phyloP scores from a whole-genome alignment of 2,888 invertebrate species.

The Gryllus longicercus region DNA sequence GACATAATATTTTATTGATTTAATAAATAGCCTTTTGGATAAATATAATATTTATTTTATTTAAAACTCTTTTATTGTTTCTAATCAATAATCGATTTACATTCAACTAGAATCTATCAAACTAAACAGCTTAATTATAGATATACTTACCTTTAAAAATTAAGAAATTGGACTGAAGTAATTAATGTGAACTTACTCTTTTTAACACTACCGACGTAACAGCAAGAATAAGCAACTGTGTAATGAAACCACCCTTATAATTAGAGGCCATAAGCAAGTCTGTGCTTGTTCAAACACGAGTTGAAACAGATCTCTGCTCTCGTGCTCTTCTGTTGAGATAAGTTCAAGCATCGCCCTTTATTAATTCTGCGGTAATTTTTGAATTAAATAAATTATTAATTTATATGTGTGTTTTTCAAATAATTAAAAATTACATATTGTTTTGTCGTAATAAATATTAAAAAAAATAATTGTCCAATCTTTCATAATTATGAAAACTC shows the following conservation, averaged over 20 bases:
- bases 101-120: not conserved
- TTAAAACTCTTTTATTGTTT: not conserved
- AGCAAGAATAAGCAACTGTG: not conserved
- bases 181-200: not conserved
- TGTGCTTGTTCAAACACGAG: not conserved
- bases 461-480: not conserved
- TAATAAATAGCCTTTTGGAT: not conserved
- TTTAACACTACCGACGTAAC: not conserved
- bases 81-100: not conserved
- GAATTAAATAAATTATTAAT: not conserved
- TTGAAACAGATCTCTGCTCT: not conserved
- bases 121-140: conserved; percentile 1
- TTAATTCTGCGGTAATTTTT: not conserved
- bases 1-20: not conserved
- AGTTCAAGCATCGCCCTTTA: not conserved
- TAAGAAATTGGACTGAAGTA: not conserved
- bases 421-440: not conserved
- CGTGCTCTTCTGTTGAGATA: not conserved
- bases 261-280: not conserved
- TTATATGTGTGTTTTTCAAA: not conserved
- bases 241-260: not conserved
- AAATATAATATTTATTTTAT: not conserved
- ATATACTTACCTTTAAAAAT: not conserved
- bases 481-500: not conserved
- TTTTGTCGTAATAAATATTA: not conserved